phyloP scores from a whole-genome alignment of 2,797 vertebrate genomes.

The Sciurus carolinensis region DNA sequence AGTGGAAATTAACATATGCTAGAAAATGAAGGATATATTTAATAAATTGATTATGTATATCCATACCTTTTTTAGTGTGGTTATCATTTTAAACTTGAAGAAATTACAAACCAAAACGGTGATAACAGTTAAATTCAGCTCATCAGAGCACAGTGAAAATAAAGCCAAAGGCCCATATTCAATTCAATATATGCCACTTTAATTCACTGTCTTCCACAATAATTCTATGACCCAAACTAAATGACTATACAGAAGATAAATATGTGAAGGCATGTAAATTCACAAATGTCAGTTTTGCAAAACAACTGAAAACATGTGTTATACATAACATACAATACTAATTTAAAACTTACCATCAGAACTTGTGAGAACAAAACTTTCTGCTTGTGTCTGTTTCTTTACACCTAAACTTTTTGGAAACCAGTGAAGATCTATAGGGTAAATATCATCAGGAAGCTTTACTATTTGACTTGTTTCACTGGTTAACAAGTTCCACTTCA shows the following conservation, averaged over 20 bases:
- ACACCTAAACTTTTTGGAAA: conserved; percentile 94
- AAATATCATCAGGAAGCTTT: conserved; percentile 94
- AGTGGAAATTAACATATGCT: conserved; percentile 49
- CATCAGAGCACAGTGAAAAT: not conserved
- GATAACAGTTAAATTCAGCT: not conserved
- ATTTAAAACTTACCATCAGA: conserved; percentile 93
- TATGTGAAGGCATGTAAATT: not conserved
- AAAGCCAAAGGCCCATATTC: conserved; percentile 11
- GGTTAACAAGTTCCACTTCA: conserved; percentile 96
- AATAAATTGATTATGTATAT: not conserved
- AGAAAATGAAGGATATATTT: conserved; percentile 60
- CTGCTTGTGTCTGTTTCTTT: conserved; percentile 95
- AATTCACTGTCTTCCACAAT: conserved; percentile 47
- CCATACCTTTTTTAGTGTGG: not conserved
- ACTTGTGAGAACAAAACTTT: conserved; percentile 96
- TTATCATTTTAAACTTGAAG: conserved; percentile 55
- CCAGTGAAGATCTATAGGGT: conserved; percentile 97
- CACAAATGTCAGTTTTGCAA: conserved; percentile 35
- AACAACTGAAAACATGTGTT: conserved; percentile 61
- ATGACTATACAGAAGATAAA: not conserved
- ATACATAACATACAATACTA: not conserved
- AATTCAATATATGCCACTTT: not conserved
- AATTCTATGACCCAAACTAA: conserved; percentile 22
- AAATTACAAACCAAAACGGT: conserved; percentile 61
- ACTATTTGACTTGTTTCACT: conserved; percentile 93